Evolutionary conservation across 1,140 invertebrate species (phyloP).

Genomic region (Mya arenaria): DNA sequence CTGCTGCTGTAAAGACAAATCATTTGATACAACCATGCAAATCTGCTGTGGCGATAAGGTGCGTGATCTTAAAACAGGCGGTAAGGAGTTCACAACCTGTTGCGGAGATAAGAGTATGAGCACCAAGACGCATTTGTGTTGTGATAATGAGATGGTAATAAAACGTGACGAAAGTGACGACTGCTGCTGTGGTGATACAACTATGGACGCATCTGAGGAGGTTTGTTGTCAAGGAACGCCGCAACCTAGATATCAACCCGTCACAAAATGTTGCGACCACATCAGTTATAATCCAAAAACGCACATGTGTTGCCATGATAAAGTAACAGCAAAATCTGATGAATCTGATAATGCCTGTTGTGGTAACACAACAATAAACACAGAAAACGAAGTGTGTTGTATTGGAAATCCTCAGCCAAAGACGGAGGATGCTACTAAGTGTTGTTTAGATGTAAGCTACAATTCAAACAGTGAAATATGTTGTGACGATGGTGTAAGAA

Average conservation of each 20-base stretch:
- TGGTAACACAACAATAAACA: slow-evolving; percentile 6
- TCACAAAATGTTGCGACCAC: not conserved
- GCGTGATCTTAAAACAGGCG: not conserved
- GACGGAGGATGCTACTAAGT: not conserved
- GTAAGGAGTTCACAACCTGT: not conserved
- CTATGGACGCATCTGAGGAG: not conserved
- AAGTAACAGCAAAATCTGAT: not conserved
- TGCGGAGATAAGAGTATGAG: slow-evolving; percentile 3
- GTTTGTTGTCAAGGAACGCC: slow-evolving; percentile 7
- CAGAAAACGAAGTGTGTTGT: slow-evolving; percentile 12
- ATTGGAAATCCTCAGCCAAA: not conserved
- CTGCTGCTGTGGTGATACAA: slow-evolving; percentile 41
- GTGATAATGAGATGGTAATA: not conserved
- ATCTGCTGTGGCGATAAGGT: slow-evolving; percentile 19
- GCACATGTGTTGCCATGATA: slow-evolving; percentile 13
- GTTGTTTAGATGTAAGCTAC: slow-evolving; percentile 1
- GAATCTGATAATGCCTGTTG: not conserved
- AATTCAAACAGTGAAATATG: slow-evolving; percentile 9
- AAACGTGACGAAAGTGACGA: not conserved
- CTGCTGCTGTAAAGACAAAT: slow-evolving; percentile 26
- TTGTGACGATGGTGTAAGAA: slow-evolving; percentile 3
- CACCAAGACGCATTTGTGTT: not conserved
- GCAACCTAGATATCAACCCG: not conserved
- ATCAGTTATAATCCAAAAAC: not conserved
- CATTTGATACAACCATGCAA: not conserved